phyloP scores from a whole-genome alignment of 2,797 vertebrate genomes.

The Trachurus trachurus region DNA sequence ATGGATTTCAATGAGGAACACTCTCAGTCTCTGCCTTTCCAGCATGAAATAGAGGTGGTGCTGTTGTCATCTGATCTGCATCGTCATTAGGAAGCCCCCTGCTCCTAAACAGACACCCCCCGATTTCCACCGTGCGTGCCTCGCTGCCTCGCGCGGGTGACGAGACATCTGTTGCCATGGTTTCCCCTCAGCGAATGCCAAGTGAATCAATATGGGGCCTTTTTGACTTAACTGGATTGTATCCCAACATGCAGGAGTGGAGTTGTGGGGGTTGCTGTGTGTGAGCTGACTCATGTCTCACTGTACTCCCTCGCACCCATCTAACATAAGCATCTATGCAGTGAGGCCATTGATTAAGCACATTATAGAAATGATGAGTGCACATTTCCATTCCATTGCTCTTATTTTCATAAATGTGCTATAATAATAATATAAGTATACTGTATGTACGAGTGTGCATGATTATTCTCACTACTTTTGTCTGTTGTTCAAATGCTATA shows the following conservation, averaged over 20 bases:
- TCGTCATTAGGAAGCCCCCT: conserved; percentile 45
- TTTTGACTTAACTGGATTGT: conserved; percentile 78
- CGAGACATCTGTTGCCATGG: conserved; percentile 86
- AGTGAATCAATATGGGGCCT: conserved; percentile 74
- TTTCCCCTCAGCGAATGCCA: conserved; percentile 74
- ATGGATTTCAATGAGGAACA: conserved; percentile 34
- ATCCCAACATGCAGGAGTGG: conserved; percentile 53
- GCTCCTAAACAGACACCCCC: conserved; percentile 54
- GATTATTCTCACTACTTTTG: not conserved
- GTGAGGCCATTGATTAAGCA: conserved; percentile 20
- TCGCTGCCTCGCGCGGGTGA: conserved; percentile 62
- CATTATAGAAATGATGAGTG: conserved; percentile 1
- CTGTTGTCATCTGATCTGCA: conserved; percentile 64
- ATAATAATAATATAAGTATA: too few species aligned
- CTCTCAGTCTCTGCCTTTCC: conserved; percentile 32
- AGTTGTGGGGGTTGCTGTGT: conserved; percentile 45
- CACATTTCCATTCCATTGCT: not conserved
- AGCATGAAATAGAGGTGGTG: conserved; percentile 24
- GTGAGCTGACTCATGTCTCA: conserved; percentile 7
- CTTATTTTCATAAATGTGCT: not conserved
- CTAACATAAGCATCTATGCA: conserved; percentile 20
- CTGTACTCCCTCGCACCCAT: conserved; percentile 24
- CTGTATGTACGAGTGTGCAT: not conserved
- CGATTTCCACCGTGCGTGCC: conserved; percentile 42
- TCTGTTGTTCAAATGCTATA: not conserved